Evolutionary conservation across 2,888 invertebrate genomes (phyloP).

Genomic region (Leptura quadrifasciata): DNA sequence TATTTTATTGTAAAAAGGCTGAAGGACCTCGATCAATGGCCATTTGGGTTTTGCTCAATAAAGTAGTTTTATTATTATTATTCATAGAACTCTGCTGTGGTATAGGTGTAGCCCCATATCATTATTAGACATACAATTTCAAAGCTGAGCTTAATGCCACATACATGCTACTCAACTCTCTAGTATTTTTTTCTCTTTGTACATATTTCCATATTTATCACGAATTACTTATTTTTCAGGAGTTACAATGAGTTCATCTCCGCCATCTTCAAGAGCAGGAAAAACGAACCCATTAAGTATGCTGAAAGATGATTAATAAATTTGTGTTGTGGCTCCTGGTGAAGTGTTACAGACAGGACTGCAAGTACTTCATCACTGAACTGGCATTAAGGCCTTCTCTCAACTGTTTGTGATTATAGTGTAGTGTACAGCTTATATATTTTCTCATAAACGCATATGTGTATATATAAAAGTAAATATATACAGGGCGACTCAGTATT

Average conservation of each 20-base stretch:
- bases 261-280: slow-evolving; percentile 61
- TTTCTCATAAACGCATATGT: slow-evolving; percentile 35
- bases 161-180: too few relatives aligned
- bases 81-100: too few relatives aligned
- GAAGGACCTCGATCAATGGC: too few relatives aligned
- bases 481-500: slow-evolving; percentile 8
- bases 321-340: slow-evolving; percentile 30
- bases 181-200: neutral
- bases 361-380: slow-evolving; percentile 13
- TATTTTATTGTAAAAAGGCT: too few relatives aligned
- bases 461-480: slow-evolving; percentile 15
- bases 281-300: slow-evolving; percentile 66
- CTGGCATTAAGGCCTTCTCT: slow-evolving; percentile 39
- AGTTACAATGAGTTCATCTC: slow-evolving; percentile 35
- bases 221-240: slow-evolving; percentile 41
- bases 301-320: slow-evolving; percentile 65
- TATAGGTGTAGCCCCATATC: too few relatives aligned
- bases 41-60: too few relatives aligned
- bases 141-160: too few relatives aligned
- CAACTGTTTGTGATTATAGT: slow-evolving; percentile 59
- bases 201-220: neutral
- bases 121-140: too few relatives aligned
- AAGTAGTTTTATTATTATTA: too few relatives aligned
- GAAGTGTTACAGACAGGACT: slow-evolving; percentile 42
- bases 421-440: slow-evolving; percentile 61